These are phyloP conservation scores for Spodoptera littoralis DNA, from an alignment of 2,888 invertebrate genomes.

Conservation along the genomic window DNA sequence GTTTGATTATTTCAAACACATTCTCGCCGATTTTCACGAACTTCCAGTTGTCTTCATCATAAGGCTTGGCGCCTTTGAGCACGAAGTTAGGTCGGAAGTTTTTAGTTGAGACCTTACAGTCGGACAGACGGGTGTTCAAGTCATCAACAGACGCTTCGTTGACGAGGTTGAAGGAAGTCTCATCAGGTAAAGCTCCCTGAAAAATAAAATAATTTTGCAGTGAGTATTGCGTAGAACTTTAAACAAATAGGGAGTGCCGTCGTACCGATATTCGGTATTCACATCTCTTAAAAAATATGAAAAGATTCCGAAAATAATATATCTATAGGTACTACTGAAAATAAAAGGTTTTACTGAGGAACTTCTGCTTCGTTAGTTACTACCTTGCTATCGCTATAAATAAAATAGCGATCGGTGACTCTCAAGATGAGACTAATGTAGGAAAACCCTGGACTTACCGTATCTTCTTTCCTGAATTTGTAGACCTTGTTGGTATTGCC, in stretches of 20 bases:
- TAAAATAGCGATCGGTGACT: no score
- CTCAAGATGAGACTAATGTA: no score
- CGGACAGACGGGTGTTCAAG: conserved; percentile 89
- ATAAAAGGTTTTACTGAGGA: no score
- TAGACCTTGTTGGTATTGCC: conserved; percentile 60
- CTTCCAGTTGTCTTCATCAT: conserved; percentile 92
- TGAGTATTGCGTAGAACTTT: background rate
- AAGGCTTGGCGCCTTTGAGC: conserved; percentile 88
- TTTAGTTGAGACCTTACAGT: conserved; percentile 79
- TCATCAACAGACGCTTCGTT: conserved; percentile 91
- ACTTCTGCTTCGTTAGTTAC: no score
- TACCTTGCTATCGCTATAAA: no score
- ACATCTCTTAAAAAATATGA: no score
- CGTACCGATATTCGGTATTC: no score
- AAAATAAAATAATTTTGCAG: conserved; percentile 32
- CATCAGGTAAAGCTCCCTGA: conserved; percentile 91
- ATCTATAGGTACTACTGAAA: no score
- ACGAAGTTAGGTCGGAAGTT: conserved; percentile 93
- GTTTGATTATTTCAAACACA: conserved; percentile 90
- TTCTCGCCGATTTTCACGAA: conserved; percentile 91
- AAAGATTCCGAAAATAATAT: no score
- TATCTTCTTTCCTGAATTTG: conserved; percentile 75
- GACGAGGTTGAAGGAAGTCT: conserved; percentile 91
- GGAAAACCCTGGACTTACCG: conserved; percentile 63
- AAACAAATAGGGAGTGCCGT: no score